These are phyloP conservation scores for Acholoe squamosa DNA, from an alignment of 2,888 invertebrate genomes.

Conservation along the genomic window DNA sequence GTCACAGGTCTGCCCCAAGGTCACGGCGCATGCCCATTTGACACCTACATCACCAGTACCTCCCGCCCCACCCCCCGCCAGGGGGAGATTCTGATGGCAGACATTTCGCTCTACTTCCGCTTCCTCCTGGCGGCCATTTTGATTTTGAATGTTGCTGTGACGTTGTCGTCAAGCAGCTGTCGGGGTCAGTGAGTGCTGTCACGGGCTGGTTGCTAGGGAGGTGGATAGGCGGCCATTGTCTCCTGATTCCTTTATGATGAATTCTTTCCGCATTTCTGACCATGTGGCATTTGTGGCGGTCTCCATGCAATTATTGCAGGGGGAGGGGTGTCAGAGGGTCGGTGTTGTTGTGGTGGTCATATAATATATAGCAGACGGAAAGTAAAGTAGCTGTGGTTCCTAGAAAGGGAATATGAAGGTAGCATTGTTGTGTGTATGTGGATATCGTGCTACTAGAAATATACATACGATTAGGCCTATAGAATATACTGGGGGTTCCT, in stretches of 20 bases:
- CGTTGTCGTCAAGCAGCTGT: neutral
- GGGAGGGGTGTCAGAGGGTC: neutral
- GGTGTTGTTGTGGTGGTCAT: neutral
- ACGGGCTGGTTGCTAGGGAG: neutral
- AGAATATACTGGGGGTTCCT: too few relatives aligned
- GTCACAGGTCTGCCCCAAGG: neutral
- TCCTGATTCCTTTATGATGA: slow-evolving; percentile 20
- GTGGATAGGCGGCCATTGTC: neutral
- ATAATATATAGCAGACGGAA: too few relatives aligned
- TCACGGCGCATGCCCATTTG: neutral
- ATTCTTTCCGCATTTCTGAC: neutral
- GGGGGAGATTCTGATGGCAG: neutral
- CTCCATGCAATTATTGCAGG: neutral
- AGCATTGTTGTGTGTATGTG: too few relatives aligned
- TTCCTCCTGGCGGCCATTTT: neutral
- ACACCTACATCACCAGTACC: neutral
- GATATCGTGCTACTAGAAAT: too few relatives aligned
- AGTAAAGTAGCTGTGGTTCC: too few relatives aligned
- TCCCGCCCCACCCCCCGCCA: neutral
- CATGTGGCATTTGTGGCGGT: neutral
- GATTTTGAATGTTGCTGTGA: neutral
- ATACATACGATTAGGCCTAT: too few relatives aligned
- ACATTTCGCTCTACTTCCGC: slow-evolving; percentile 25
- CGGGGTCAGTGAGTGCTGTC: slow-evolving; percentile 37
- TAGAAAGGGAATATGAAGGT: too few relatives aligned